Evolutionary conservation across 2,113 vertebrate genomes (phyloP).

Genomic region (Motacilla tschutschensis): DNA sequence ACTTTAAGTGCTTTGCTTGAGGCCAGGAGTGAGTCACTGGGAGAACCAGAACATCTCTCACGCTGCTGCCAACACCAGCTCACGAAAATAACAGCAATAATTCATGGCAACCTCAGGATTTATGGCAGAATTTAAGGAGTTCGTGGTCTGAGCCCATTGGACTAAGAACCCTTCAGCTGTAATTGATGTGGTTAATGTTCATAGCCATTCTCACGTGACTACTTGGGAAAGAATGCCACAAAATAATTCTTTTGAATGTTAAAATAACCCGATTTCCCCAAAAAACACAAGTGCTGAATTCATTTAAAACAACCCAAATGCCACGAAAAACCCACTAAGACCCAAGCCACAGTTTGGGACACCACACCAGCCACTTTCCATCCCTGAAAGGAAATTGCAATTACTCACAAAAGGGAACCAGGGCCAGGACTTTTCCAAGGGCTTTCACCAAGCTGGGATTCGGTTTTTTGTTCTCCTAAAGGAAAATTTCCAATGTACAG

Average conservation of each 20-base stretch:
- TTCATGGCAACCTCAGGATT: conserved; percentile 6
- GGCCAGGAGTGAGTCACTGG: not conserved
- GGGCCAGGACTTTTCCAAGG: not conserved
- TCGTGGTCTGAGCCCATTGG: not conserved
- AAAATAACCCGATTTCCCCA: not conserved
- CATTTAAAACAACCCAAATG: not conserved
- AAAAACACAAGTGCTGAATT: not conserved
- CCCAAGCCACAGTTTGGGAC: accelerated
- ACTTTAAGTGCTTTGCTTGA: not conserved
- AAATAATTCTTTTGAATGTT: not conserved
- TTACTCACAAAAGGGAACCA: not conserved
- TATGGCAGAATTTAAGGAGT: not conserved
- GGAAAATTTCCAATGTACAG: not conserved
- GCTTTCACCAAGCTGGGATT: not conserved
- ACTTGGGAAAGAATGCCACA: not conserved
- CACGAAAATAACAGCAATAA: conserved; percentile 5
- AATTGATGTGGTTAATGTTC: not conserved
- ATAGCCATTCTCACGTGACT: not conserved
- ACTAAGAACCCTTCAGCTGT: not conserved
- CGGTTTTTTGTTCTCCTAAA: not conserved
- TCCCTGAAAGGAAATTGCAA: not conserved
- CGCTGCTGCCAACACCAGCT: not conserved
- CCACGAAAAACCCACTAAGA: not conserved
- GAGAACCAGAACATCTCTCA: not conserved
- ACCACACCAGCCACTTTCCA: not conserved